phyloP scores from a whole-genome alignment of 2,113 vertebrate species.

The Piaya cayana region DNA sequence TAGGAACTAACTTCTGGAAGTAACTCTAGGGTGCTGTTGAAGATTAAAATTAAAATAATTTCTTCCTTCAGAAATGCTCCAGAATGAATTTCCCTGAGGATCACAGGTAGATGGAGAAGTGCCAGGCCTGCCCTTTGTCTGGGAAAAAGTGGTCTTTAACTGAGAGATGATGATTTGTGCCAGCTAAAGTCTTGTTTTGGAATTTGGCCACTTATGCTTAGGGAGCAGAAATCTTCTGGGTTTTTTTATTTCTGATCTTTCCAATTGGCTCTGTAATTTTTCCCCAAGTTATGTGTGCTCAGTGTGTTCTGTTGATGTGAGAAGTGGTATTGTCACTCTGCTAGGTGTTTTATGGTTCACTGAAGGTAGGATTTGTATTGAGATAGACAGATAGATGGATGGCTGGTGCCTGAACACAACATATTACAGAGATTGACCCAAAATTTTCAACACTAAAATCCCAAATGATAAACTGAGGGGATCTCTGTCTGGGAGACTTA shows the following conservation, averaged over 20 bases:
- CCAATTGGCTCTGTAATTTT: constrained; percentile 39
- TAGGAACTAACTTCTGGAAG: background rate
- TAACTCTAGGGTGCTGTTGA: background rate
- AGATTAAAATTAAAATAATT: background rate
- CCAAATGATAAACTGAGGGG: background rate
- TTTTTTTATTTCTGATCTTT: constrained; percentile 38
- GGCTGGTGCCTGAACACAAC: constrained; percentile 19
- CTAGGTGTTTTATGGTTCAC: constrained; percentile 54
- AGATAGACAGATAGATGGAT: constrained; percentile 56
- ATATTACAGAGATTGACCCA: constrained; percentile 29
- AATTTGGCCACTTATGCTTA: background rate
- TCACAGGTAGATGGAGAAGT: background rate
- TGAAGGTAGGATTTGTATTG: constrained; percentile 55
- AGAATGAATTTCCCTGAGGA: background rate
- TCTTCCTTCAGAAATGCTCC: background rate
- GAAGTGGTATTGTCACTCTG: constrained; percentile 46
- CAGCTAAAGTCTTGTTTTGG: background rate
- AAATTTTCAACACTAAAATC: constrained; percentile 43
- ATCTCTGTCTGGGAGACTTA: constrained; percentile 11
- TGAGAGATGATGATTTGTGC: background rate
- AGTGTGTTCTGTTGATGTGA: constrained; percentile 33
- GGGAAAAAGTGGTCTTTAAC: background rate
- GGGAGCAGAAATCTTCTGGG: constrained; percentile 24
- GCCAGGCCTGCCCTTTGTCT: background rate
- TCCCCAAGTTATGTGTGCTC: background rate